Percentiles rank a stretch among this genome's conserved stretches.
phyloP scores from a whole-genome alignment of 2,888 invertebrate genomes.

The Unio delphinus region DNA sequence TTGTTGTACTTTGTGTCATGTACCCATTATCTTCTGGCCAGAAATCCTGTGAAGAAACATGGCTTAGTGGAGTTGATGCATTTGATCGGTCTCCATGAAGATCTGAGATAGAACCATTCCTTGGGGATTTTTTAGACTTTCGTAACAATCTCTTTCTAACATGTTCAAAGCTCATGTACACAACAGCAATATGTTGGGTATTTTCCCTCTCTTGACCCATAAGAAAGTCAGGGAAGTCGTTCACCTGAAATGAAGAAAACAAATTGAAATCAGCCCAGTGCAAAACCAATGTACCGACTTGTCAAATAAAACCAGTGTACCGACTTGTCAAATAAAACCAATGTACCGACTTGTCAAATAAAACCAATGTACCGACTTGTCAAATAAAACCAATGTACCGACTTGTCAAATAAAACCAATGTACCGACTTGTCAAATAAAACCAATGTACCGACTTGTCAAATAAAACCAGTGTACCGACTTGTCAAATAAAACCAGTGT shows the following conservation, averaged over 20 bases:
- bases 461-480: too few relatives aligned
- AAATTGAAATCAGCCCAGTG: not conserved
- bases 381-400: too few relatives aligned
- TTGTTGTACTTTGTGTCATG: constrained; percentile 40
- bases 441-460: too few relatives aligned
- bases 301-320: too few relatives aligned
- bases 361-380: too few relatives aligned
- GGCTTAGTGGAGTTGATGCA: constrained; percentile 56
- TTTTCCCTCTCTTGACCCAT: constrained; percentile 65
- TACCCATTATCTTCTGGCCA: constrained; percentile 55
- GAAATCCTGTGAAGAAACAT: constrained; percentile 49
- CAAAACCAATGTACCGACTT: too few relatives aligned
- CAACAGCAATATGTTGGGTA: constrained; percentile 66
- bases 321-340: too few relatives aligned
- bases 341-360: too few relatives aligned
- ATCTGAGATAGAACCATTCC: constrained; percentile 39
- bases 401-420: too few relatives aligned
- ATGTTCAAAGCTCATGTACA: constrained; percentile 54
- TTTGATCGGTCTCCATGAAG: constrained; percentile 49
- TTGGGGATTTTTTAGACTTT: constrained; percentile 42
- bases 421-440: too few relatives aligned
- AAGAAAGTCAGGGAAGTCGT: constrained; percentile 68
- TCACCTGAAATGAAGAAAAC: constrained; percentile 51
- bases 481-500: too few relatives aligned
- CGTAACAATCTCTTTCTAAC: constrained; percentile 40